A percentile compares a stretch with the other conserved stretches of the same genome.
Conservation (phyloP, 2,797 vertebrate genomes). For the Semotilus atromaculatus region DNA sequence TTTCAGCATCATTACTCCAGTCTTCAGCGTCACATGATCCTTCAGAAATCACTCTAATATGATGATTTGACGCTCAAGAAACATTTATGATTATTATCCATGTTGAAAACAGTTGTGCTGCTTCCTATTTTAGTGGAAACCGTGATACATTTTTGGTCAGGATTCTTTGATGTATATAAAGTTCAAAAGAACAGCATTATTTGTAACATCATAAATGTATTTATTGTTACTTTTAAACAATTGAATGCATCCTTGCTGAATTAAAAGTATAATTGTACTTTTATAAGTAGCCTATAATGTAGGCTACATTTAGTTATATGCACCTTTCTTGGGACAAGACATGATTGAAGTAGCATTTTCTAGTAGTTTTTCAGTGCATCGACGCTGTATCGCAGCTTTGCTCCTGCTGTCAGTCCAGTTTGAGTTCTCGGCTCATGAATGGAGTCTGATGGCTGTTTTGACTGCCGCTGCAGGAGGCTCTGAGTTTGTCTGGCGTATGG, state of each 20-base stretch:
- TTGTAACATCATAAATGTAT: neutral
- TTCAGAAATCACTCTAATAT: neutral
- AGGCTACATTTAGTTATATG: neutral
- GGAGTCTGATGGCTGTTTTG: constrained; percentile 50
- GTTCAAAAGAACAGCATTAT: neutral
- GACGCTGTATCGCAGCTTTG: no score
- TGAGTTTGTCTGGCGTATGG: neutral
- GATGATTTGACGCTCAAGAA: neutral
- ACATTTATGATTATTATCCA: neutral
- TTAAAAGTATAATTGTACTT: neutral
- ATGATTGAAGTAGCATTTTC: neutral
- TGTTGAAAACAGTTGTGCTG: neutral
- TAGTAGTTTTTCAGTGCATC: no score
- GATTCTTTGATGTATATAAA: neutral
- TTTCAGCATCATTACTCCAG: neutral
- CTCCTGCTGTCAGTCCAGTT: constrained; percentile 42
- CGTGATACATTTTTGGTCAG: neutral
- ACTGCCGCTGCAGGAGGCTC: constrained; percentile 49
- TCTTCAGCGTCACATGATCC: neutral
- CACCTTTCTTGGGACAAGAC: neutral
- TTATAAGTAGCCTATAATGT: neutral
- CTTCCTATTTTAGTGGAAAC: neutral
- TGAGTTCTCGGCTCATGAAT: constrained; percentile 16
- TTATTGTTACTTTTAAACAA: neutral
- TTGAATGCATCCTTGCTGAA: neutral